Percentiles rank a stretch among this genome's conserved stretches.
Conservation (phyloP, 1,140 invertebrate genomes). For the Formica exsecta region DNA sequence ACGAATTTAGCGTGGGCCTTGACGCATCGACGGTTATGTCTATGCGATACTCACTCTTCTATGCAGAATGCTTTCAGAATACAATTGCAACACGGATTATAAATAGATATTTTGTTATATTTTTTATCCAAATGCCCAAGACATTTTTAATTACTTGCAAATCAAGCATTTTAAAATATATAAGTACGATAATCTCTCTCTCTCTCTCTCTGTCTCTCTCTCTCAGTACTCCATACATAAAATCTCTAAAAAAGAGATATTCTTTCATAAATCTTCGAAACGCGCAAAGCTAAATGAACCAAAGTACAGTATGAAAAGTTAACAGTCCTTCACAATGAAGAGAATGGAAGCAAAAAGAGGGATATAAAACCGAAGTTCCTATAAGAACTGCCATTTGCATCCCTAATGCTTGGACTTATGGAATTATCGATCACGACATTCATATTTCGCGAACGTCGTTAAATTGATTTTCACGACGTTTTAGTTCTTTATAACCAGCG, state of each 20-base stretch:
- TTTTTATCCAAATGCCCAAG: background rate
- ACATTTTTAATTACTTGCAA: background rate
- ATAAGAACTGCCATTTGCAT: conserved; percentile 50
- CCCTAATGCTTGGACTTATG: conserved; percentile 25
- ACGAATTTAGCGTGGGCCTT: conserved; percentile 26
- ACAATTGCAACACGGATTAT: background rate
- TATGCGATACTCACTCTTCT: conserved; percentile 24
- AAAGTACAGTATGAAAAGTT: conserved; percentile 24
- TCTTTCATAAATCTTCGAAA: conserved; percentile 14
- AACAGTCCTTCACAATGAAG: conserved; percentile 16
- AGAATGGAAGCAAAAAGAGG: conserved; percentile 29
- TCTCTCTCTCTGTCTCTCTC: too few species aligned
- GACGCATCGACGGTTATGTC: background rate
- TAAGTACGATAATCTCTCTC: background rate
- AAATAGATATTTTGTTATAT: conserved; percentile 29
- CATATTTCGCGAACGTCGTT: conserved; percentile 19
- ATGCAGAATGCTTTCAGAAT: background rate
- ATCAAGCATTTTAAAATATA: background rate
- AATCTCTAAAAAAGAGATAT: background rate
- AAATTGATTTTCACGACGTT: conserved; percentile 39
- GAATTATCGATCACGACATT: conserved; percentile 45
- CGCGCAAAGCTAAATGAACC: conserved; percentile 3
- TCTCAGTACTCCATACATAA: background rate
- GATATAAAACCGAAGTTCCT: conserved; percentile 29
- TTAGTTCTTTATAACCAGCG: background rate